A percentile compares a stretch with the other conserved stretches of the same genome.
Conservation (phyloP, 1,140 invertebrate genomes). For the Popillia japonica region DNA sequence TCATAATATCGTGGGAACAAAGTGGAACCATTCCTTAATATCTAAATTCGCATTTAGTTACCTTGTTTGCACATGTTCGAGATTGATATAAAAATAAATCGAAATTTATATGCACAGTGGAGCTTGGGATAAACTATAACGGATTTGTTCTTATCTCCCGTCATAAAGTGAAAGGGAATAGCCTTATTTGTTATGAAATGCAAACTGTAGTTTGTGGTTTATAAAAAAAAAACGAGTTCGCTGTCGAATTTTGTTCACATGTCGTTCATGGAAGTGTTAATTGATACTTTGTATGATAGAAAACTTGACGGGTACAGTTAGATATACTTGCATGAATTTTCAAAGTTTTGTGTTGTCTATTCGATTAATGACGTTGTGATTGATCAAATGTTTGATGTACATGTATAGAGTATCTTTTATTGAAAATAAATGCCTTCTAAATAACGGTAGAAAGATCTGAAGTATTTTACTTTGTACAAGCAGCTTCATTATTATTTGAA, state of each 20-base stretch:
- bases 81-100: no score
- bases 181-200: not conserved
- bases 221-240: not conserved
- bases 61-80: no score
- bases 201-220: not conserved
- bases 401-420: no score
- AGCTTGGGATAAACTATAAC: not conserved
- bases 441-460: no score
- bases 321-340: not conserved
- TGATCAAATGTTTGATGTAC: not conserved
- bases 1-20: slow-evolving; percentile 10
- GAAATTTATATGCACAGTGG: no score
- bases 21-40: slow-evolving; percentile 10
- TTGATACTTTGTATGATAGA: not conserved
- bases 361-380: not conserved
- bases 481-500: no score
- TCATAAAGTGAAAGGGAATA: not conserved
- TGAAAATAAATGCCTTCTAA: no score
- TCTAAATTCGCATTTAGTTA: not conserved
- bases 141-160: not conserved
- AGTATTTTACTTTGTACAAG: no score
- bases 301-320: slow-evolving; percentile 4
- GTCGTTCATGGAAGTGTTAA: not conserved
- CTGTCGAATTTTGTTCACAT: slow-evolving; percentile 3
- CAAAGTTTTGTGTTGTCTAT: not conserved